A percentile compares a stretch with the other conserved stretches of the same genome.
Evolutionary conservation across 2,797 vertebrate genomes (phyloP).

Genomic region (Artibeus jamaicensis): DNA sequence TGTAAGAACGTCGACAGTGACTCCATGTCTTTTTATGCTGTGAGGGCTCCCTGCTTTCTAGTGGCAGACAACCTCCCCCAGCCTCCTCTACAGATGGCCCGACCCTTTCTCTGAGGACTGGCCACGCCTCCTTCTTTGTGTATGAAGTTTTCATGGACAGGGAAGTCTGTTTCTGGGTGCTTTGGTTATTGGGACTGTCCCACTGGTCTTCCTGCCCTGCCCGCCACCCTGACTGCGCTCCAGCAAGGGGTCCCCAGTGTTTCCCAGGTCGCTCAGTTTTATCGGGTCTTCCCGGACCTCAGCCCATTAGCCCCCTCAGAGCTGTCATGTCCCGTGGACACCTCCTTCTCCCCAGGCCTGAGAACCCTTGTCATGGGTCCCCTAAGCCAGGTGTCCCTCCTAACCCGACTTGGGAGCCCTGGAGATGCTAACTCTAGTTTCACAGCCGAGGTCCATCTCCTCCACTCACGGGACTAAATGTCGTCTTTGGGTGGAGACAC

Average conservation of each 20-base stretch:
- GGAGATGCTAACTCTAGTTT: too few species aligned
- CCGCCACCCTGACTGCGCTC: fast-evolving
- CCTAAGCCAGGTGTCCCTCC: not conserved
- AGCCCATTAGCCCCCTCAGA: not conserved
- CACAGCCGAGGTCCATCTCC: not conserved
- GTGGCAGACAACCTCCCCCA: not conserved
- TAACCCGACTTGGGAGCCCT: not conserved
- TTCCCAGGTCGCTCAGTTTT: not conserved
- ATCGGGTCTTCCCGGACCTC: not conserved
- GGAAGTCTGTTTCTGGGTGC: not conserved
- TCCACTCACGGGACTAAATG: too few species aligned
- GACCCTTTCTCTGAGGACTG: not conserved
- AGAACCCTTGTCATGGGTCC: not conserved
- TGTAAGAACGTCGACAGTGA: not conserved
- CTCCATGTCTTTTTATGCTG: not conserved
- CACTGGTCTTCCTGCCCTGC: not conserved
- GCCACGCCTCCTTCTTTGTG: fast-evolving
- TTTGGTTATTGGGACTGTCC: fast-evolving
- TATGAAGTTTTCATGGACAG: fast-evolving
- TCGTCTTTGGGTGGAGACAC: not conserved
- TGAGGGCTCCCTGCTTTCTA: not conserved
- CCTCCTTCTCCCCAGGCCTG: not conserved
- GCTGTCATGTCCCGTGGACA: fast-evolving
- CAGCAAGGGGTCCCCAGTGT: not conserved
- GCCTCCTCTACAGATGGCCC: not conserved